phyloP scores from a whole-genome alignment of 1,140 invertebrate genomes.

The Calliphora vicina region DNA sequence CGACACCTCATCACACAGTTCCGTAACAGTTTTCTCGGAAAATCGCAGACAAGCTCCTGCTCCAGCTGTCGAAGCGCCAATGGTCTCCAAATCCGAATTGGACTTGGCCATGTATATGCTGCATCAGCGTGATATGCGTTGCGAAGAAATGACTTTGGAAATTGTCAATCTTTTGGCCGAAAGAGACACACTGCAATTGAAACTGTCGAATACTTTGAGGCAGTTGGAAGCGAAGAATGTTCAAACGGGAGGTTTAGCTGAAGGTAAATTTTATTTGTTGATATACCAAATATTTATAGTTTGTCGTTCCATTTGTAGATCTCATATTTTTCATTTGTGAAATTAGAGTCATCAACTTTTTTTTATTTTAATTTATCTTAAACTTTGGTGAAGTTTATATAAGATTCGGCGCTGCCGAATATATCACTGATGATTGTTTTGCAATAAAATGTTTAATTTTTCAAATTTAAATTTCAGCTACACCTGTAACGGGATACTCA shows the following conservation, averaged over 20 bases:
- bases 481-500: not conserved
- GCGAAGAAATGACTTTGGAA: conserved; percentile 88
- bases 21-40: conserved; percentile 41
- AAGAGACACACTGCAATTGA: conserved; percentile 81
- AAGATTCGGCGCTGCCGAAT: too few species aligned
- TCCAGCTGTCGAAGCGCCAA: conserved; percentile 7
- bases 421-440: too few species aligned
- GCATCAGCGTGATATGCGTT: conserved; percentile 85
- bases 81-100: conserved; percentile 71
- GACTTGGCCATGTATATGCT: conserved; percentile 85
- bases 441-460: not conserved
- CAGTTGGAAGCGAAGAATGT: conserved; percentile 71
- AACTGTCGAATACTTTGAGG: conserved; percentile 80
- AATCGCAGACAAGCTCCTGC: conserved; percentile 40
- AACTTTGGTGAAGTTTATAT: not conserved
- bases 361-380: too few species aligned
- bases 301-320: too few species aligned
- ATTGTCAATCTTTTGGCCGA: conserved; percentile 84
- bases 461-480: not conserved
- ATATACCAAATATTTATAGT: not conserved
- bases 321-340: too few species aligned
- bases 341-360: too few species aligned
- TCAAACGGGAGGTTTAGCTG: conserved; percentile 43
- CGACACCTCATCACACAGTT: conserved; percentile 41
- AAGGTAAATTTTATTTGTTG: conserved; percentile 42